Percentiles rank a stretch among this genome's conserved stretches.
phyloP scores from a whole-genome alignment of 2,888 invertebrate species.

The Dryobota labecula region DNA sequence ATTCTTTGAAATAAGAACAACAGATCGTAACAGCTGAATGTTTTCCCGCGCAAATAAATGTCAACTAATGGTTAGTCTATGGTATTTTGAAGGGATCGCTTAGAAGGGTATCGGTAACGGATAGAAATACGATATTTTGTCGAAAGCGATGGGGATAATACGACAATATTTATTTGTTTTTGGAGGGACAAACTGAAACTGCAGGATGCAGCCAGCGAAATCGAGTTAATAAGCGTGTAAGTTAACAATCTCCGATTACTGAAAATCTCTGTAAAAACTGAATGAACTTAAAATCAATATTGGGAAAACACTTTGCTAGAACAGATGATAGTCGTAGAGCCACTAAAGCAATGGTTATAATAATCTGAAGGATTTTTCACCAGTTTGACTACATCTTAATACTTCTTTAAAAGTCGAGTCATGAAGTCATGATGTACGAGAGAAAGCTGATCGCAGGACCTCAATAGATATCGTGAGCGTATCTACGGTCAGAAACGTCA shows the following conservation, averaged over 20 bases:
- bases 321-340: neutral
- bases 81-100: conserved; percentile 26
- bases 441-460: neutral
- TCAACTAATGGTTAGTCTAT: conserved; percentile 30
- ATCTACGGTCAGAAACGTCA: neutral
- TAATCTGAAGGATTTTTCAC: neutral
- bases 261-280: neutral
- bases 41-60: conserved; percentile 49
- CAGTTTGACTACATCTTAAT: neutral
- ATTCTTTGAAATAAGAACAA: conserved; percentile 34
- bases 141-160: neutral
- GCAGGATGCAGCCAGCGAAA: neutral
- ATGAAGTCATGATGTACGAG: neutral
- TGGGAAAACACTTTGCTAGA: neutral
- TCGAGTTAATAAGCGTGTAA: neutral
- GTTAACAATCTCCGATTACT: neutral
- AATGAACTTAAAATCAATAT: neutral
- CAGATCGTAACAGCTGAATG: conserved; percentile 40
- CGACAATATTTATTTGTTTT: conserved; percentile 20
- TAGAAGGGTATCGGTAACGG: conserved; percentile 9
- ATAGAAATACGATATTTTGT: conserved; percentile 42
- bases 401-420: neutral
- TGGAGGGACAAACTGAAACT: neutral
- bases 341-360: neutral
- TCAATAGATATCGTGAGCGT: neutral